Base-by-base conservation (phyloP, 2,888 invertebrate species). In the Drosophila paranaensis region DNA sequence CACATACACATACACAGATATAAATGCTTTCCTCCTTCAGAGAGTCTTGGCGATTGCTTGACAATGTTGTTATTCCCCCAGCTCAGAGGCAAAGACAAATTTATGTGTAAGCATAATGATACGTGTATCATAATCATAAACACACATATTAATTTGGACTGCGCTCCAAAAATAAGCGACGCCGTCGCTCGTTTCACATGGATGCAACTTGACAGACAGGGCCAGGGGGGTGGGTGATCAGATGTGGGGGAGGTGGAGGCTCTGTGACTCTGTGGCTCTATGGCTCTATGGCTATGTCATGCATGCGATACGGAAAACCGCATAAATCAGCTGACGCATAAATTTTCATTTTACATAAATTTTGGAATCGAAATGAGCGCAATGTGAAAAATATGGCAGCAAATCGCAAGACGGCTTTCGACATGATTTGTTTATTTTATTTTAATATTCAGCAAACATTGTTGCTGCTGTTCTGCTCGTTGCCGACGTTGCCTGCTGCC, bases 311-410 rank as follows among this genome's bases (percentile, higher is more conserved):
- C 71, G 67, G 73, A 70, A 81, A 81, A 74, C 80, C 81, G 79
- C 86, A 89, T 87, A 87, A 87, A 87, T 87, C 86, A 89, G 85
- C 88, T 88, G 86, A 82, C 89, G 86, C 89, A 87, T 89, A 89
- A 88, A 87, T 87, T 89, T 88, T 88, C 81, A 86, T 85, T 86
- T 85, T 74, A 88, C 88, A 88, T 82, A 82, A 77, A 80, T 89
- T 85, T 89, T 77, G 73, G 69, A 77, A 77, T 76, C 80, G 82
- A 79, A 81, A 69, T 80, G 80, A 88, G 84, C 69, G 53, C 78
- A 73, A 80, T 71, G 82, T 64, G 78, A 85, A 80, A 85, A 82
- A 73, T 86, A 87, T 85, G 89, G 84, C 84, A 79, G 77, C 89
- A 83, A 85, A 89, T 87, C 81, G 84, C 84, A 79, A 74, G 84